Base-by-base conservation (phyloP, 2,797 vertebrate genomes). In the Heliangelus exortis region DNA sequence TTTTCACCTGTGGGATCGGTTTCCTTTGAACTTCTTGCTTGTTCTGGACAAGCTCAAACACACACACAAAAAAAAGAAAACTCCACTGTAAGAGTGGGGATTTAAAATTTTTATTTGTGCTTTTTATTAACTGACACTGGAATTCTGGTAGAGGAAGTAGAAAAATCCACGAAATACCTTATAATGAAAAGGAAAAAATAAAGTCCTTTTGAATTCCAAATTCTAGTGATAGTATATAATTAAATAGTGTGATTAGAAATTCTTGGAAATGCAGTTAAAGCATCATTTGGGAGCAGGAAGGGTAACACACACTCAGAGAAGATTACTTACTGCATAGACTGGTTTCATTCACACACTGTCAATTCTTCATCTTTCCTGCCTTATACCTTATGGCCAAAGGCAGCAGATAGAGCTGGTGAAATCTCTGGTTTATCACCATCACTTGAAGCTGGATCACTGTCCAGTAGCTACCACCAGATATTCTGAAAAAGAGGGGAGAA, bases 1-100 rank as follows among this genome's bases (percentile, higher is more conserved):
- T 94, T 93, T 95, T 92, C 76, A 87, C 62, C 79, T 69, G 16
- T 59, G 55, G 15, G 9, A 95, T 28, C n/a, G 73, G 33, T 73
- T 94, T 63, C 23, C 76, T 91, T 92, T 92, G 76, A 96, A 87
- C 28, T 62, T 95, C 75, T 81, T 39, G 36, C 34, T 80, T 13
- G 1, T 28, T 73, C 73, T 84, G 63, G 45, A 83, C 57, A 89
- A 75, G 3, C 67, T 79, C 58, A 92, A 92, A 68, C 39, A 41
- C 13, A 41, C 39, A 41, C 39, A 41, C 39, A 14, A 26, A 53
- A n/a, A 92, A 91, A 72, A 69, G 14, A 10, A 59, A 90, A 62
- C 62, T 65, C 14, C 7, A 5, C 2, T 78, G 68, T 26, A 67
- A 25, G 15, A 26, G 33, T 51, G 34, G 90, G 79, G 33, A n/a